Evolutionary conservation across 2,113 vertebrate genomes (phyloP).

Genomic region (Chaetura pelagica): DNA sequence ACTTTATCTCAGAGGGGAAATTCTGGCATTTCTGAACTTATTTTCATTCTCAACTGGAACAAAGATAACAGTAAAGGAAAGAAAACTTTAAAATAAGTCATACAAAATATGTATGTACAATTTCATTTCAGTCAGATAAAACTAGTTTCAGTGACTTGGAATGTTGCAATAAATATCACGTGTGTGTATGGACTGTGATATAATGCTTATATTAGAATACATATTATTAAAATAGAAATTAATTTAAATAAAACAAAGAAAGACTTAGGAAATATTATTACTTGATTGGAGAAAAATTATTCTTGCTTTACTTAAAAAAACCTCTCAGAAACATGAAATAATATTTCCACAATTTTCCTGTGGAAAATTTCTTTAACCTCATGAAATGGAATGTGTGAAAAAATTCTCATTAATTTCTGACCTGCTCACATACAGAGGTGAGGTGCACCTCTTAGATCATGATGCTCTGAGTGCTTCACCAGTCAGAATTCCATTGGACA

Average conservation of each 20-base stretch:
- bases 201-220: background rate
- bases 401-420: background rate
- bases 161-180: background rate
- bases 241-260: background rate
- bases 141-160: background rate
- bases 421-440: background rate
- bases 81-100: background rate
- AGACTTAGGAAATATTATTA: background rate
- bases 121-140: background rate
- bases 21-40: constrained; percentile 2
- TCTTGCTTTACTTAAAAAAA: background rate
- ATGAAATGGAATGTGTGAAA: background rate
- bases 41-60: background rate
- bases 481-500: background rate
- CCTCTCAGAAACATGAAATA: background rate
- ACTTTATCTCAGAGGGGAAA: background rate
- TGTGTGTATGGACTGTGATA: background rate
- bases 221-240: background rate
- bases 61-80: constrained; percentile 11
- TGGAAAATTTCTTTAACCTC: background rate
- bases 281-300: background rate
- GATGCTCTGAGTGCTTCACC: background rate
- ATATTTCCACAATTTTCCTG: background rate
- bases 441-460: fast-evolving
- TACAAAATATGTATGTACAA: background rate